Percentiles rank a stretch among this genome's conserved stretches.
Conservation (phyloP, 1,140 invertebrate genomes). For the Aphis gossypii region DNA sequence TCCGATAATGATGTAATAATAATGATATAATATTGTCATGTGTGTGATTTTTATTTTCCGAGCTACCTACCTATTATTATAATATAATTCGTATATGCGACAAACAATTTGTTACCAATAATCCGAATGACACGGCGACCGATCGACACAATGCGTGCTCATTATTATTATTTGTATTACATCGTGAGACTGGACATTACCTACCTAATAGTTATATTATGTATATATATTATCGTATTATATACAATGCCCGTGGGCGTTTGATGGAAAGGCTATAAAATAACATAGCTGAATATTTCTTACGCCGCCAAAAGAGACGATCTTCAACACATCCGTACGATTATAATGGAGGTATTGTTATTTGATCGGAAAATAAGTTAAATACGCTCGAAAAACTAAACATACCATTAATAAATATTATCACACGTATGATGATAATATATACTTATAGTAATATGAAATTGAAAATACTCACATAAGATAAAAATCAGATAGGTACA, state of each 20-base stretch:
- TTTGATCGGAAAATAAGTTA: not conserved
- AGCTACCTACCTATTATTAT: not conserved
- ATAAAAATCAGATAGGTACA: not conserved
- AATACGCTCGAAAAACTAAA: not conserved
- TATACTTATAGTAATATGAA: not conserved
- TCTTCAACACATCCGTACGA: not conserved
- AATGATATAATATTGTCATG: not conserved
- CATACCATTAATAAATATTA: not conserved
- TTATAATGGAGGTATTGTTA: not conserved
- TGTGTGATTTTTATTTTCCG: not conserved
- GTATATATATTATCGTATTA: not conserved
- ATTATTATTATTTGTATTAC: conserved; percentile 11
- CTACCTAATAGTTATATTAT: not conserved
- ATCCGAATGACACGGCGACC: not conserved
- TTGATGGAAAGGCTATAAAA: not conserved
- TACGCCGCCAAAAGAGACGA: not conserved
- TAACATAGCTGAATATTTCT: not conserved
- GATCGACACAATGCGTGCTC: not conserved
- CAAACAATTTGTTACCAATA: conserved; percentile 1
- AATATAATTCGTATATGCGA: not conserved
- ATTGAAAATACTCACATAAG: not conserved
- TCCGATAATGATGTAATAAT: not conserved
- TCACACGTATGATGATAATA: no score
- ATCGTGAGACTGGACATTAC: not conserved
- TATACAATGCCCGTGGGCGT: no score